A percentile compares a stretch with the other conserved stretches of the same genome.
Conservation (phyloP, 2,888 invertebrate species). For the Coelopa pilipes region DNA sequence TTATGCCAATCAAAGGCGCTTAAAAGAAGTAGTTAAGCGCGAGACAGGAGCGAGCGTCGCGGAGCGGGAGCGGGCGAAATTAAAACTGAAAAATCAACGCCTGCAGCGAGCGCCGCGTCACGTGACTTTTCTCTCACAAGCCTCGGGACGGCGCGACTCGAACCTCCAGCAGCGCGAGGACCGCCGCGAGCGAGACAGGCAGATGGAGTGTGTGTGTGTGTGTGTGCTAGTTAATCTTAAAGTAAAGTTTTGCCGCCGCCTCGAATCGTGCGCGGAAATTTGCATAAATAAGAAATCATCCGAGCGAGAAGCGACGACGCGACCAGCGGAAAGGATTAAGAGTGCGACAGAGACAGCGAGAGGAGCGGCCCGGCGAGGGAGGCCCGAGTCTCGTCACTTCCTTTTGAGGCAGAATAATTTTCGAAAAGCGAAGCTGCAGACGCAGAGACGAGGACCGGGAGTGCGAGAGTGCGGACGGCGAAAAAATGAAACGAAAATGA, state of each 20-base stretch:
- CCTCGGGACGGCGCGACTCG: background rate
- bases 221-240: conserved; percentile 28
- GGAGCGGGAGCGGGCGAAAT: conserved; percentile 12
- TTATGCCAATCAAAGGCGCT: conserved; percentile 52
- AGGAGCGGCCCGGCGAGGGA: background rate
- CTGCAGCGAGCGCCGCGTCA: conserved; percentile 12
- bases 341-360: background rate
- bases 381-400: conserved; percentile 3
- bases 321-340: conserved; percentile 30
- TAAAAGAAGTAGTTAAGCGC: conserved; percentile 38
- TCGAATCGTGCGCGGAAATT: conserved; percentile 8
- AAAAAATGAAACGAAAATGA: background rate
- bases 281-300: conserved; percentile 29
- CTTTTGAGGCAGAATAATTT: background rate
- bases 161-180: background rate
- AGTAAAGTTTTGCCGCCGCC: conserved; percentile 29
- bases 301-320: background rate
- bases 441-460: too few relatives aligned
- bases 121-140: conserved; percentile 33
- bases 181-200: background rate
- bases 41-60: too few relatives aligned
- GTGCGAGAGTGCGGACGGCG: too few relatives aligned
- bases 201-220: conserved; percentile 9
- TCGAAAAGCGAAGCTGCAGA: background rate
- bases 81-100: conserved; percentile 25